Evolutionary conservation across 2,113 vertebrate species (phyloP), one percentile per base, ranked within the genome.

Genomic region (Dipodomys ordii): DNA sequence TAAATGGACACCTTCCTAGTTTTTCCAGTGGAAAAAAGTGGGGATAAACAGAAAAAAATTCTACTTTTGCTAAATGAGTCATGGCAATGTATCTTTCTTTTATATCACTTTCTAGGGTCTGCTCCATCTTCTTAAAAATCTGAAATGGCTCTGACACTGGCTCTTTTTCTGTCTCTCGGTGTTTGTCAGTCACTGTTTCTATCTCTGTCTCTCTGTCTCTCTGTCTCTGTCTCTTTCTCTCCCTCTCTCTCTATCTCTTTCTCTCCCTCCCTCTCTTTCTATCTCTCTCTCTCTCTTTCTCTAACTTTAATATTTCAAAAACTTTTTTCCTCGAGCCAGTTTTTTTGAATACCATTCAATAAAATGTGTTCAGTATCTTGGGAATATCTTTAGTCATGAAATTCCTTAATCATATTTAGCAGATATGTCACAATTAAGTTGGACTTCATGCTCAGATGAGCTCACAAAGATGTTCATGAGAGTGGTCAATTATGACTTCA

Each of bases 381-480:
- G 13, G 68, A 98, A 84, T 89, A 93, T 91, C 22, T 89, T 95
- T 79, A 83, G 87, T 95, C 93, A 97, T 91, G 32, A 94, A 94
- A 92, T 96, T 94, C 83, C 92, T 89, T 69, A 94, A 88, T 94
- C 62, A 90, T 96, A 96, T 96, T 97, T 97, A 92, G 95, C 57
- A 74, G 88, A 76, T 95, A 96, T 74, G 94, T 97, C 89, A 91
- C 22, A 64, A 90, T 95, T 89, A 92, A 92, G 46, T 83, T 97
- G 91, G 85, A 87, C 65, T 95, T 46, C 76, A 46, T 0, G 6
- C n/a, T 95, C 65, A 76, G 65, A 77, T 85, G 87, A 96, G 62
- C 65, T 90, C 85, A 92, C 83, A 89, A 94, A 86, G 62, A 88
- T 92, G 28, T 84, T 35, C 67, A 57, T 23, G 67, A 93, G 65